Evolutionary conservation across 23 tunicate species (phyloP).

Genomic region (Halocynthia roretzi): DNA sequence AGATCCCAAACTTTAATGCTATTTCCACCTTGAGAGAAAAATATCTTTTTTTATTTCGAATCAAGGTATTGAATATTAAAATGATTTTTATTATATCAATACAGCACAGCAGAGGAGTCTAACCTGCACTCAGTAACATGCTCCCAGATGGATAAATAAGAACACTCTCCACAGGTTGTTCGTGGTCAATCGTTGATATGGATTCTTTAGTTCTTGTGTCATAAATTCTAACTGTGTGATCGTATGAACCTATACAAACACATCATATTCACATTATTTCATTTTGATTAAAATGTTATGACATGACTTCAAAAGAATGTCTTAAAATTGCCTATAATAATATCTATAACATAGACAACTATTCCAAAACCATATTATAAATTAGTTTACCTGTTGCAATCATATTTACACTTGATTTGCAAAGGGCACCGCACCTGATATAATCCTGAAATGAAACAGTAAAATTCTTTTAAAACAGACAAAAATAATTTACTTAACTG

Average conservation of each 20-base stretch:
- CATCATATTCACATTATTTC: background rate
- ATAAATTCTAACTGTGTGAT: slow-evolving; percentile 64
- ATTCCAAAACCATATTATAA: too few species aligned
- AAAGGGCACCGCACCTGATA: slow-evolving; percentile 45
- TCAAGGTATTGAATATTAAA: too few species aligned
- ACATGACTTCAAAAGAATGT: background rate
- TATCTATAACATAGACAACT: too few species aligned
- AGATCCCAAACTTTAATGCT: slow-evolving; percentile 77
- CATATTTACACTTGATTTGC: slow-evolving; percentile 29
- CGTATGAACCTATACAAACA: slow-evolving; percentile 49
- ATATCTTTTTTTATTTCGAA: too few species aligned
- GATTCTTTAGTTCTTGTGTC: slow-evolving; percentile 50
- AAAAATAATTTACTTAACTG: background rate
- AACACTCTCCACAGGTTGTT: slow-evolving; percentile 70
- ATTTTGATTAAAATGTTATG: background rate
- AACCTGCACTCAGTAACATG: slow-evolving; percentile 70
- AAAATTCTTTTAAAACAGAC: background rate
- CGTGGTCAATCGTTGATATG: slow-evolving; percentile 51
- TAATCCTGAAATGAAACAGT: slow-evolving; percentile 52
- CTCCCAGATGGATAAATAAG: slow-evolving; percentile 70
- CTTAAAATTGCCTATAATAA: too few species aligned
- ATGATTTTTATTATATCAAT: background rate
- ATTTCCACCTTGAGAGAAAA: slow-evolving; percentile 48
- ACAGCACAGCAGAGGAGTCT: background rate
- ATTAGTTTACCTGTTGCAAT: slow-evolving; percentile 56